phyloP scores from a whole-genome alignment of 2,797 vertebrate species.

The Anguilla marmorata region DNA sequence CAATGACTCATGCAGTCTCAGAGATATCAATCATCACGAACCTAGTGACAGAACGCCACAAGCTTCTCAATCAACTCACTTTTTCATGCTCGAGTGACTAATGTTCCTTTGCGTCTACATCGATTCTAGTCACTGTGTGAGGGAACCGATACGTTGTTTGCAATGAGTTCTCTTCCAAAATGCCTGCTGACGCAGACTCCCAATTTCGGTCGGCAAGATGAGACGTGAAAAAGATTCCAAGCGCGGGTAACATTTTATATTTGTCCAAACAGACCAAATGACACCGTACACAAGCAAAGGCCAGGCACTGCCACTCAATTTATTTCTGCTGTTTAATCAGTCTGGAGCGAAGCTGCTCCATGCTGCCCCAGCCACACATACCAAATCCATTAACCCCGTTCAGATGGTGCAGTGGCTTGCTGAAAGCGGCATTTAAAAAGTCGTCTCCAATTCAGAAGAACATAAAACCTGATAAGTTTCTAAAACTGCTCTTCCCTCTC shows the following conservation, averaged over 20 bases:
- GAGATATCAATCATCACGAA: conserved; percentile 46
- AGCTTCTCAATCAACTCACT: conserved; percentile 47
- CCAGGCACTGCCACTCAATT: not conserved
- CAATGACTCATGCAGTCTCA: not conserved
- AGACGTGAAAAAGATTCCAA: not conserved
- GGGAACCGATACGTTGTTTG: not conserved
- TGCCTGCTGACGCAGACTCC: conserved; percentile 40
- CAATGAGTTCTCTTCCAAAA: conserved; percentile 38
- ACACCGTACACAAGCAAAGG: not conserved
- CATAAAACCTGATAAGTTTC: conserved; percentile 69
- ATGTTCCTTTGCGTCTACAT: not conserved
- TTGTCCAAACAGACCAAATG: not conserved
- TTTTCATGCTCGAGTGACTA: not conserved
- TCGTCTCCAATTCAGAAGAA: conserved; percentile 67
- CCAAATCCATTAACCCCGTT: conserved; percentile 69
- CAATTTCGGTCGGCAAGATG: not conserved
- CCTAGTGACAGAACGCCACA: conserved; percentile 30
- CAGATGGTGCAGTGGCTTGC: conserved; percentile 57
- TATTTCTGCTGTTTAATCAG: conserved; percentile 56
- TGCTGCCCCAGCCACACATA: conserved; percentile 60
- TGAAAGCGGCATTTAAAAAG: conserved; percentile 70
- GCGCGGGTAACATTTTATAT: not conserved
- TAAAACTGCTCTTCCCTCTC: conserved; percentile 58
- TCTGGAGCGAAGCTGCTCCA: conserved; percentile 27
- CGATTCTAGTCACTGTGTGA: not conserved